Conservation (phyloP, 2,113 vertebrate genomes). For the Eira barbara region DNA sequence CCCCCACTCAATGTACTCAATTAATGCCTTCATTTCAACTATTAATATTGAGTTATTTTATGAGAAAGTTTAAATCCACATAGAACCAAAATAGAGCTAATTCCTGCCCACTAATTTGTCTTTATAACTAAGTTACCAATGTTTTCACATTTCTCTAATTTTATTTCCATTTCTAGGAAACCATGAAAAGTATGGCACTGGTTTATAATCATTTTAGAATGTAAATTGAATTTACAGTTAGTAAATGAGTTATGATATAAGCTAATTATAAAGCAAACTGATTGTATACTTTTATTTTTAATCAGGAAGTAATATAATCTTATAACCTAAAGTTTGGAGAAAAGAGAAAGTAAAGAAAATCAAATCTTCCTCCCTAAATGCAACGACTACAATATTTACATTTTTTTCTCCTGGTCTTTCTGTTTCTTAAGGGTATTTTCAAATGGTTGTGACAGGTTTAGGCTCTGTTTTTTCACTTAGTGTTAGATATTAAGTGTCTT, state of each 20-base stretch:
- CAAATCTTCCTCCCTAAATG: background rate
- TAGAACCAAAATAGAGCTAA: slow-evolving; percentile 18
- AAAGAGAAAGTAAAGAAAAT: slow-evolving; percentile 14
- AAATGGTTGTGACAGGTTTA: background rate
- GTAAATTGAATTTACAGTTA: slow-evolving; percentile 38
- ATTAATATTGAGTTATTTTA: slow-evolving; percentile 1
- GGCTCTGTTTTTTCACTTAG: background rate
- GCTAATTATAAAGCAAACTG: slow-evolving; percentile 27
- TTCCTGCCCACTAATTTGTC: slow-evolving; percentile 16
- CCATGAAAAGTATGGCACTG: background rate
- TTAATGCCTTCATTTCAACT: background rate
- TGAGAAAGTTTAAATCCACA: slow-evolving; percentile 3
- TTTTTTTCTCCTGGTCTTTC: background rate
- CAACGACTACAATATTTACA: background rate
- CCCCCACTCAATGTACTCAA: background rate
- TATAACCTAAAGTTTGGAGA: background rate
- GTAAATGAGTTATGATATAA: slow-evolving; percentile 14
- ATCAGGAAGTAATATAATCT: slow-evolving; percentile 30
- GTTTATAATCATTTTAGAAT: background rate
- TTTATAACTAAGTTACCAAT: slow-evolving; percentile 31
- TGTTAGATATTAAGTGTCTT: background rate
- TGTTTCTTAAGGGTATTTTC: slow-evolving; percentile 22
- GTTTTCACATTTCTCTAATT: slow-evolving; percentile 39
- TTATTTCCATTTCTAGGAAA: slow-evolving; percentile 58
- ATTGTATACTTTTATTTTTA: slow-evolving; percentile 43